Percentiles rank a stretch among this genome's conserved stretches.
Conservation (phyloP, 1,140 invertebrate species). For the Nasonia vitripennis region DNA sequence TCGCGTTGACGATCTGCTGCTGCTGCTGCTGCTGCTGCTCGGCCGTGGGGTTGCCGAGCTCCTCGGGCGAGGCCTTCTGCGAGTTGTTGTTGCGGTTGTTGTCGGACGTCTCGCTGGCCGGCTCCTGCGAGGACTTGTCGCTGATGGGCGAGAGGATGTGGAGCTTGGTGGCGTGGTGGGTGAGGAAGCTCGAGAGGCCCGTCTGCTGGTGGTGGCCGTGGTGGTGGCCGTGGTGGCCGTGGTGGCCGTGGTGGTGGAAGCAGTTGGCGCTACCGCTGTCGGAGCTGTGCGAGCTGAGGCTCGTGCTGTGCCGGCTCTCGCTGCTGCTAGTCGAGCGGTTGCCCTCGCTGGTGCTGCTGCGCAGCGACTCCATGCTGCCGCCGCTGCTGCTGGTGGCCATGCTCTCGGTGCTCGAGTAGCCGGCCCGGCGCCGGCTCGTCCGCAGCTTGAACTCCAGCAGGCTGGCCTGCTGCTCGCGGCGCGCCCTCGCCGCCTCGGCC, state of each 20-base stretch:
- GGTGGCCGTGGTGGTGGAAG: conserved; percentile 74
- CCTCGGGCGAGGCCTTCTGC: conserved; percentile 82
- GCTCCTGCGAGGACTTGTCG: conserved; percentile 92
- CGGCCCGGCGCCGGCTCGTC: conserved; percentile 76
- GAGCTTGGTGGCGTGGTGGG: conserved; percentile 82
- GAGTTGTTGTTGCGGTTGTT: conserved; percentile 87
- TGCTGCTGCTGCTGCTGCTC: neutral
- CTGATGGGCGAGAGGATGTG: conserved; percentile 92
- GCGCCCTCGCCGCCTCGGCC: neutral
- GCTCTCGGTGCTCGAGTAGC: conserved; percentile 89
- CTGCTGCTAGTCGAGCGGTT: conserved; percentile 88
- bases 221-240: conserved; percentile 69
- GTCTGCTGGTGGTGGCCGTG: conserved; percentile 74
- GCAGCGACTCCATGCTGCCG: conserved; percentile 88
- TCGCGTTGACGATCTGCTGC: neutral
- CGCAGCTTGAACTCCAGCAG: conserved; percentile 70
- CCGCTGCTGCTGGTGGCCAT: conserved; percentile 90
- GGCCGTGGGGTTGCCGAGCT: conserved; percentile 59
- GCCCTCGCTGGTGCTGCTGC: conserved; percentile 88
- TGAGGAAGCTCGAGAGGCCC: conserved; percentile 79
- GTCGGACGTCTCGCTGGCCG: conserved; percentile 85
- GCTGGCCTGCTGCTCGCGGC: conserved; percentile 36
- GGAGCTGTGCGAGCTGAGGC: conserved; percentile 88
- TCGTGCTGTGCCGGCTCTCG: conserved; percentile 85
- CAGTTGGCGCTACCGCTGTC: conserved; percentile 82